Base-by-base conservation (phyloP, 2,113 vertebrate genomes). In the Otocyon megalotis region DNA sequence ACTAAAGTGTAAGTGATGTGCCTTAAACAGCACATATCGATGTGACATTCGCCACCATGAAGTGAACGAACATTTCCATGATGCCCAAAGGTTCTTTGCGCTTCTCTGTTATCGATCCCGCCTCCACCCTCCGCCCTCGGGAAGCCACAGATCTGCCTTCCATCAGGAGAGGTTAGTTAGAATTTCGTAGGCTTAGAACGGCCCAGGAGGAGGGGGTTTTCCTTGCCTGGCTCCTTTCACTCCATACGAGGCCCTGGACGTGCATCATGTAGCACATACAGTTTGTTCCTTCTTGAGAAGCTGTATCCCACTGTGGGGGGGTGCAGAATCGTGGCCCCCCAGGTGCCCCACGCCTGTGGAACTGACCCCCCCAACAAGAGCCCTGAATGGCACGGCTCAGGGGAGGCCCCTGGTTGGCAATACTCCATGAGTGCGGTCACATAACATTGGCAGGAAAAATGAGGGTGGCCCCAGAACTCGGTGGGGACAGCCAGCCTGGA, bases 401-500 rank as follows among this genome's bases (percentile, higher is more conserved):
- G 24, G 35, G 80, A 62, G 35, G 56, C 14, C 13, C 81, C 81
- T 30, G 22, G 81, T 11, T 62, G 35, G 56, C n/a, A 62, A 16
- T 37, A 17, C 35, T 28, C 80, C 56, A 26, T 17, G 80, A 10
- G 15, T 17, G 56, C 15, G 58, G 56, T 79, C 74, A 3, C 32
- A 1, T 3, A 48, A 63, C 0, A 3, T 0, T 1, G 22, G 22
- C 26, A n/a, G 26, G 76, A 79, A 48, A 53, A 50, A 28, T 0
- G 43, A 50, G 32, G 2, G 0, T 28, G 8, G 1, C 43, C 2
- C 4, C 8, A 12, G 7, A 3, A 58, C 13, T n/a, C 77, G 24
- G 1, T 0, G 28, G 77, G 19, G n/a, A 26, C 2, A 16, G 62
- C 24, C 35, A 43, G 0, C 35, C 30, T 9, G 19, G 56, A 32